phyloP scores from a whole-genome alignment of 1,140 invertebrate genomes.

The Brachionus koreanus region DNA sequence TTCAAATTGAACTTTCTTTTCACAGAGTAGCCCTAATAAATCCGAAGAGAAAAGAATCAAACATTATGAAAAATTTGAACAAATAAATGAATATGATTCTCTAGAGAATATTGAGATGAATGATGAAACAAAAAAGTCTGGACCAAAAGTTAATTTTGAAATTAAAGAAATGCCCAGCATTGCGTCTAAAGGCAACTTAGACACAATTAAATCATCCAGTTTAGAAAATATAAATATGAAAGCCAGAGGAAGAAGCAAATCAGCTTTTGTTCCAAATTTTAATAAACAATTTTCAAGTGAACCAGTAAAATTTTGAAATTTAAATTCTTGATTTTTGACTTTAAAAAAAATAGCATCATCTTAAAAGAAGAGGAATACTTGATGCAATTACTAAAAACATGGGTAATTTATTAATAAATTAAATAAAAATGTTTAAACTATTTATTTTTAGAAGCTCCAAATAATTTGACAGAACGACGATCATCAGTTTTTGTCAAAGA shows the following conservation, averaged over 20 bases:
- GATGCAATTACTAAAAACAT: neutral
- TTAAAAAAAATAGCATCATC: neutral
- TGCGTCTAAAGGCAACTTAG: neutral
- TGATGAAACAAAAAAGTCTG: neutral
- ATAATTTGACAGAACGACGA: neutral
- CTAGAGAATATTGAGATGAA: neutral
- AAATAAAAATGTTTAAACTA: neutral
- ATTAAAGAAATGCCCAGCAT: neutral
- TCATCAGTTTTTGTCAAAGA: neutral
- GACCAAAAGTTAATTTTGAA: neutral
- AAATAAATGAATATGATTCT: neutral
- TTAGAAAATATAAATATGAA: neutral
- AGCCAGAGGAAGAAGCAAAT: slow-evolving; percentile 18
- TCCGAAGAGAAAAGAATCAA: neutral
- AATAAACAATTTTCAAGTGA: neutral
- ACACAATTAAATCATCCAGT: neutral
- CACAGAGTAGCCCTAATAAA: neutral
- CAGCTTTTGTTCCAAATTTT: neutral
- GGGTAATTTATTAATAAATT: neutral
- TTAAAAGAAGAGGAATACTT: neutral
- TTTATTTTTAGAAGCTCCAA: neutral
- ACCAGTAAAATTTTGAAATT: neutral
- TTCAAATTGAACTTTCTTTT: neutral
- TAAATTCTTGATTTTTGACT: neutral
- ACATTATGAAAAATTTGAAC: neutral